These are phyloP conservation scores for Scatophagus argus DNA, from an alignment of 2,113 vertebrate species.

Conservation along the genomic window DNA sequence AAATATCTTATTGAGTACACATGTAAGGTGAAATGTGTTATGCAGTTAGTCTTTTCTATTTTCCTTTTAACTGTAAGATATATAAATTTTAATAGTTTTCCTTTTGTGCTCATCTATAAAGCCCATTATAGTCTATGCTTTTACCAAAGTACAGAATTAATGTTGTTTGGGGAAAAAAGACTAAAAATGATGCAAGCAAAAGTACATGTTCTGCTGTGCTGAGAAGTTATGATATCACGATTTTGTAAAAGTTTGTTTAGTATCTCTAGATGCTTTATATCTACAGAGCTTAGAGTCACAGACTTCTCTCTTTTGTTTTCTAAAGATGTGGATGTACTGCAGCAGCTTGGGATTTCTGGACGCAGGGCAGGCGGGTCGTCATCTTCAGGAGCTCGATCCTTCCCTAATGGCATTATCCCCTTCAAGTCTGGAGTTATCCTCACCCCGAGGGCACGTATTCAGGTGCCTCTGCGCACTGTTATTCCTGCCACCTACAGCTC, in stretches of 20 bases:
- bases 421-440: constrained; percentile 94
- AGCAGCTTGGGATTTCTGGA: constrained; percentile 90
- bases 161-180: neutral
- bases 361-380: constrained; percentile 74
- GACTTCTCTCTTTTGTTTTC: constrained; percentile 46
- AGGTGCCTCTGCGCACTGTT: constrained; percentile 85
- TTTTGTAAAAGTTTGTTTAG: neutral
- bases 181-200: too few relatives aligned
- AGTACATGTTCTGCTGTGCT: neutral
- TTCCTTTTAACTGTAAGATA: neutral
- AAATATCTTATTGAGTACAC: constrained; percentile 9
- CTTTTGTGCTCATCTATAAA: neutral
- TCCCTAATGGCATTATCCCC: constrained; percentile 90
- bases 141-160: neutral
- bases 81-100: neutral
- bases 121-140: neutral
- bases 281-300: neutral
- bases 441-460: constrained; percentile 88
- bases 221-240: neutral
- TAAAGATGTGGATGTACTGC: constrained; percentile 96
- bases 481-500: constrained; percentile 83
- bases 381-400: constrained; percentile 69
- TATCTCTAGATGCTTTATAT: neutral
- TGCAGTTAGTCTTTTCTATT: neutral
- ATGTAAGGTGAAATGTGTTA: constrained; percentile 6